Evolutionary conservation across 2,797 vertebrate species (phyloP), one percentile per base, ranked within the genome.

Genomic region (Chelmon rostratus): DNA sequence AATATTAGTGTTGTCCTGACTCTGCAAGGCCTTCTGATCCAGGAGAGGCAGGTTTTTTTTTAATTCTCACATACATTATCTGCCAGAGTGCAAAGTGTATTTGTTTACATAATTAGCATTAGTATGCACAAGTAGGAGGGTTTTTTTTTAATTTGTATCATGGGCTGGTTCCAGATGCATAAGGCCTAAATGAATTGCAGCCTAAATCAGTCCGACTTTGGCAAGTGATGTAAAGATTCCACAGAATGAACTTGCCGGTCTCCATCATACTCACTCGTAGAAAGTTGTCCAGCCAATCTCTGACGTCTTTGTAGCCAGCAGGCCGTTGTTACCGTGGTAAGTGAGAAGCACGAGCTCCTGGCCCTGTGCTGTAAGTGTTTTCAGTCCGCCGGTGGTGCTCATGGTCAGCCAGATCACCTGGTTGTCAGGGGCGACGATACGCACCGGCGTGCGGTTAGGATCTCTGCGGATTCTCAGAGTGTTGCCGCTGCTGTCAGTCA

Each of bases 251-350:
- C 16, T 16, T 68, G 56, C 58, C 59, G 72, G 13, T 70, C n/a
- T 49, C 33, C 19, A 15, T 71, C 49, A 21, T 92, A 97, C 98
- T 97, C 93, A 99, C 98, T 99, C 98, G 79, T 98, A 99, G 91
- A 99, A 99, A 1, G 98, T 99, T 1, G 98, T 99, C 98, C 98
- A 99, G 73, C 98, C 98, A 23, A 97, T 99, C 89, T 98, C 96
- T 11, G 96, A 98, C 0, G 97, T 99, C 93, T 98, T 99, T 2
- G 98, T 99, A 58, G 98, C 98, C 82, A 99, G 89, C 58, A 99
- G 97, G 8, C 98, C 98, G 6, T 97, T 99, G 79, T 96, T 99
- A 56, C 98, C 97, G 2, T 99, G 98, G 93, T 99, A 99, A 2
- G 98, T 99, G 68, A 99, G 96, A 68, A 98, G 93, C 70, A 99